A percentile compares a stretch with the other conserved stretches of the same genome.
Conservation (phyloP, 1,140 invertebrate genomes). For the Lasaia peninsularis region DNA sequence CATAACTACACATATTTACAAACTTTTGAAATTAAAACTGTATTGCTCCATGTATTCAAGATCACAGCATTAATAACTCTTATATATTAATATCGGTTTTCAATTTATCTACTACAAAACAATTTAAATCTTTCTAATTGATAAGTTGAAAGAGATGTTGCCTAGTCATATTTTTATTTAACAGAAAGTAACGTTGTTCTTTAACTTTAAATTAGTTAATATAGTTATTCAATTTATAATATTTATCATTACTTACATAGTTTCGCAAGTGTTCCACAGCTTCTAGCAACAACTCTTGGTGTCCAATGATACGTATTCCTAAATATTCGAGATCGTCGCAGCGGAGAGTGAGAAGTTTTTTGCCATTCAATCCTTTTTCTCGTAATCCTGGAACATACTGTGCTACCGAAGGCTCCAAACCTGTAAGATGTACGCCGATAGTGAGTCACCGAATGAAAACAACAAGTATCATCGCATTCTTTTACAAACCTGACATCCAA, state of each 20-base stretch:
- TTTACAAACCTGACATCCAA: slow-evolving; percentile 88
- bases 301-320: slow-evolving; percentile 90
- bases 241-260: slow-evolving; percentile 82
- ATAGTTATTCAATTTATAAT: slow-evolving; percentile 14
- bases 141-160: too few relatives aligned
- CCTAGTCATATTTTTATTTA: too few relatives aligned
- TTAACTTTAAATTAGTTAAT: background rate
- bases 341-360: slow-evolving; percentile 88
- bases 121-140: too few relatives aligned
- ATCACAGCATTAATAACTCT: too few relatives aligned
- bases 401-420: slow-evolving; percentile 88
- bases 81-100: too few relatives aligned
- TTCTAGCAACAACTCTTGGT: slow-evolving; percentile 95
- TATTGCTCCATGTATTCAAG: too few relatives aligned
- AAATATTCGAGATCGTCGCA: slow-evolving; percentile 92
- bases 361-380: slow-evolving; percentile 88
- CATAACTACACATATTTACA: too few relatives aligned
- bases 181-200: background rate
- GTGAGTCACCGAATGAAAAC: slow-evolving; percentile 45
- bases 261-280: slow-evolving; percentile 92
- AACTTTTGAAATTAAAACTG: too few relatives aligned
- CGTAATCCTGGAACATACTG: slow-evolving; percentile 90
- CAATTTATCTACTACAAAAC: too few relatives aligned
- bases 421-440: slow-evolving; percentile 69
- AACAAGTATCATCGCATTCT: slow-evolving; percentile 21